Conservation (phyloP, 2,113 vertebrate species). For the Paralichthys olivaceus region DNA sequence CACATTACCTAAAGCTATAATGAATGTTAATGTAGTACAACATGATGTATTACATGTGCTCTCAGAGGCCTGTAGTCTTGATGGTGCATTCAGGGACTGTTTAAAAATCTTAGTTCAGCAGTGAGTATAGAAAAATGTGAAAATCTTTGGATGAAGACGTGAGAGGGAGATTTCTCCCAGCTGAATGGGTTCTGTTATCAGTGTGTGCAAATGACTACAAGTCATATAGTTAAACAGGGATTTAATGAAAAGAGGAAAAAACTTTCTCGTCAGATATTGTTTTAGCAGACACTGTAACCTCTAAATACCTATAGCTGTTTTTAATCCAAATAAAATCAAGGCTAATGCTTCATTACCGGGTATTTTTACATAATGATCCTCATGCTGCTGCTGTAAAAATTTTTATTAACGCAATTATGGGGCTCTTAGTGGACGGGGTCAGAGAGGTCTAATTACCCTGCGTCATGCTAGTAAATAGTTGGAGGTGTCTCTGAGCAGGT, state of each 20-base stretch:
- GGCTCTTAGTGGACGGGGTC: slow-evolving; percentile 82
- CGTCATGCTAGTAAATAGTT: slow-evolving; percentile 85
- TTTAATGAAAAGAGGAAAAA: slow-evolving; percentile 43
- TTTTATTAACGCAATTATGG: slow-evolving; percentile 86
- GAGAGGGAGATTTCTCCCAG: no score
- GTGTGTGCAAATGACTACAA: neutral
- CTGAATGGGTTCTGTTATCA: no score
- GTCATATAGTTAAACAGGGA: slow-evolving; percentile 5
- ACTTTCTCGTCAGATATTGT: slow-evolving; percentile 58
- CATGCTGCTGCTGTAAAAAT: slow-evolving; percentile 82
- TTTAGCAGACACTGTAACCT: slow-evolving; percentile 74
- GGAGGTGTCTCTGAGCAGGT: slow-evolving; percentile 88
- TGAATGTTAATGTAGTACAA: neutral
- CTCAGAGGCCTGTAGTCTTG: neutral
- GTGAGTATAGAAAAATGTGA: no score
- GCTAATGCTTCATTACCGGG: slow-evolving; percentile 85
- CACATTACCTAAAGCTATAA: neutral
- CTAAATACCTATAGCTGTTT: slow-evolving; percentile 83
- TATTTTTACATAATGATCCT: slow-evolving; percentile 88
- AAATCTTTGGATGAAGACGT: no score
- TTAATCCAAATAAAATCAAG: slow-evolving; percentile 88
- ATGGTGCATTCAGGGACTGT: neutral
- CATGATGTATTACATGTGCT: neutral
- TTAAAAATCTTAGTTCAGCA: neutral
- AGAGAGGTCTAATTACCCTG: slow-evolving; percentile 84